phyloP scores from a whole-genome alignment of 2,888 invertebrate genomes.

The Cerastis leucographa region DNA sequence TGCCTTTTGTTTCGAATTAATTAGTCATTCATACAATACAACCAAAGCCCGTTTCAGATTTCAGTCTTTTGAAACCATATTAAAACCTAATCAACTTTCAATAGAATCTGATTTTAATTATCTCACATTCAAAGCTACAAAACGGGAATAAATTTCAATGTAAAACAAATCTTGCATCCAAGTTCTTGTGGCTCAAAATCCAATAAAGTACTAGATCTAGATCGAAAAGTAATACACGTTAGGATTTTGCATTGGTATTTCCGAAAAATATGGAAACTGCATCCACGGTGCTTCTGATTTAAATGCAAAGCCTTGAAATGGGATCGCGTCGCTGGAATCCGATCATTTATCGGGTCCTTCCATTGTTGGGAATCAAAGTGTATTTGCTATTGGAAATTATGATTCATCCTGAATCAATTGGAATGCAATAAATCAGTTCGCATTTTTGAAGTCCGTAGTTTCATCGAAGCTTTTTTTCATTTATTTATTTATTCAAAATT shows the following conservation, averaged over 20 bases:
- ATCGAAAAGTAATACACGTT: slow-evolving; percentile 47
- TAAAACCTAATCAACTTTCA: slow-evolving; percentile 22
- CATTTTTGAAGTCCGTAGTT: background rate
- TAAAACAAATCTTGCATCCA: background rate
- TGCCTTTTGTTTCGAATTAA: slow-evolving; percentile 28
- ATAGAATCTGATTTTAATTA: slow-evolving; percentile 30
- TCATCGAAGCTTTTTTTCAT: background rate
- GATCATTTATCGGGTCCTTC: slow-evolving; percentile 75
- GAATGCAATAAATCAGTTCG: slow-evolving; percentile 28
- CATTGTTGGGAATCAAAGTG: slow-evolving; percentile 71
- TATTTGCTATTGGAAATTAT: slow-evolving; percentile 65
- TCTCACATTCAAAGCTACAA: background rate
- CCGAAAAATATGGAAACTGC: slow-evolving; percentile 80
- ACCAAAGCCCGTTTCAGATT: slow-evolving; percentile 8
- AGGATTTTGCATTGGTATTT: slow-evolving; percentile 60
- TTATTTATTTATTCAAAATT: background rate
- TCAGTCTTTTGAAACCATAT: slow-evolving; percentile 13
- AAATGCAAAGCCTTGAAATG: slow-evolving; percentile 83
- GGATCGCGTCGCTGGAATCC: slow-evolving; percentile 73
- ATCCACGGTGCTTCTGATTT: slow-evolving; percentile 78
- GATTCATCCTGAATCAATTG: slow-evolving; percentile 50
- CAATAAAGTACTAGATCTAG: slow-evolving; percentile 23
- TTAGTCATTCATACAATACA: slow-evolving; percentile 16
- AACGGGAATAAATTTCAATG: slow-evolving; percentile 10
- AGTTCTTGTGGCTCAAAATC: slow-evolving; percentile 27